Percentiles rank a stretch among this genome's conserved stretches.
phyloP scores from a whole-genome alignment of 2,113 vertebrate genomes.

The Canis aureus region DNA sequence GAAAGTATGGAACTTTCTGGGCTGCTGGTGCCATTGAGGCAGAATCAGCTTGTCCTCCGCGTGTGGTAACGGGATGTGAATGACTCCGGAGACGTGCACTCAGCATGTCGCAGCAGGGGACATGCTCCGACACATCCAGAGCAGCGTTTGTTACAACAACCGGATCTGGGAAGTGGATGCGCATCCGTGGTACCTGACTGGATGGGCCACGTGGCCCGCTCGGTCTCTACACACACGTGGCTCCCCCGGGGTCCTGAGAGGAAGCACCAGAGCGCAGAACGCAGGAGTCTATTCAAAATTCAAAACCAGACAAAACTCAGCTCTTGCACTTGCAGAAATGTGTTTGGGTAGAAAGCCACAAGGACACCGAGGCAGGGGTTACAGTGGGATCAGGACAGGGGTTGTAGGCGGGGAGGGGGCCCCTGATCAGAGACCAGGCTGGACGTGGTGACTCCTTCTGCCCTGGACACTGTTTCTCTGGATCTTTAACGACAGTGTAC shows the following conservation, averaged over 20 bases:
- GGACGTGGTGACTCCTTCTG: fast-evolving
- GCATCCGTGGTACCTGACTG: fast-evolving
- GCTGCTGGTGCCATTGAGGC: not conserved
- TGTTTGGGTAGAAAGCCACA: not conserved
- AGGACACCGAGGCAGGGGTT: fast-evolving
- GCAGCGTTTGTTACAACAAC: fast-evolving
- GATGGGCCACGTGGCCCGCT: not conserved
- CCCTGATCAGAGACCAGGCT: fast-evolving
- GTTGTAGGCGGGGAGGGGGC: fast-evolving
- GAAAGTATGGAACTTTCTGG: not conserved
- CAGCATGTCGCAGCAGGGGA: not conserved
- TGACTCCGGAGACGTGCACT: not conserved
- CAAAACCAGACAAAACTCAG: fast-evolving
- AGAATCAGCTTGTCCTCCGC: not conserved
- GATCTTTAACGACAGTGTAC: not conserved
- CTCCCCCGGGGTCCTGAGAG: fast-evolving
- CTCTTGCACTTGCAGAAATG: fast-evolving
- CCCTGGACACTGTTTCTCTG: no score
- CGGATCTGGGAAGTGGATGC: not conserved
- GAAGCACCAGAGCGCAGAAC: no score
- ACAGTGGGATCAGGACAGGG: fast-evolving
- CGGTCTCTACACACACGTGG: fast-evolving
- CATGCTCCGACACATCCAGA: fast-evolving
- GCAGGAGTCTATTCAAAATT: fast-evolving
- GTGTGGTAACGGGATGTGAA: fast-evolving